Evolutionary conservation across 2,797 vertebrate species (phyloP).

Genomic region (Pseudochromis fuscus): DNA sequence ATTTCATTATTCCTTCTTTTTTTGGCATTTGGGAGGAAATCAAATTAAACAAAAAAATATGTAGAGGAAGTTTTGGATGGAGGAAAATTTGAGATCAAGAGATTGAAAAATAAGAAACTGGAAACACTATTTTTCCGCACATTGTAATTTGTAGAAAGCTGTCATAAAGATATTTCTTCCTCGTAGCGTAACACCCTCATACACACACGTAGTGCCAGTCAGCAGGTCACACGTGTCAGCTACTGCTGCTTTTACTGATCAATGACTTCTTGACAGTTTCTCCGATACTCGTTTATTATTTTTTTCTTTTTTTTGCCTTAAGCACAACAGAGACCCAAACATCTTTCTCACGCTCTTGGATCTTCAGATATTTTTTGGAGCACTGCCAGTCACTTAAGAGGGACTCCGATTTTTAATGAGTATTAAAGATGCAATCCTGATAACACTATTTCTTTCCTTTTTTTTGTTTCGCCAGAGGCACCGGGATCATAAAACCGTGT

Average conservation of each 20-base stretch:
- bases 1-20: not conserved
- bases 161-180: conserved; percentile 41
- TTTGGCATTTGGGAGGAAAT: conserved; percentile 13
- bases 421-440: conserved; percentile 10
- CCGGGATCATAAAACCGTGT: not conserved
- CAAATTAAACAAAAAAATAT: not conserved
- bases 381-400: not conserved
- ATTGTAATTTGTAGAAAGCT: conserved; percentile 41
- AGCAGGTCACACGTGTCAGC: not conserved
- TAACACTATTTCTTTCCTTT: not conserved
- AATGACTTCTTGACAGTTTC: not conserved
- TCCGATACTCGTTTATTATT: not conserved
- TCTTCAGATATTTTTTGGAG: conserved; percentile 5
- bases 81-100: too few species aligned
- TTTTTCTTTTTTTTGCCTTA: not conserved
- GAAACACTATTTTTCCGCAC: conserved; percentile 24
- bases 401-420: conserved; percentile 7
- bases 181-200: not conserved
- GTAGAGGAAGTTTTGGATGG: too few species aligned
- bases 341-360: not conserved
- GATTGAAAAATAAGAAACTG: not conserved
- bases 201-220: not conserved
- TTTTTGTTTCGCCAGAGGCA: not conserved
- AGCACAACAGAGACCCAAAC: not conserved
- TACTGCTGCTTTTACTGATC: conserved; percentile 2